Percentiles rank a stretch among this genome's conserved stretches.
phyloP scores from a whole-genome alignment of 2,113 vertebrate species.

The Cottus gobio region DNA sequence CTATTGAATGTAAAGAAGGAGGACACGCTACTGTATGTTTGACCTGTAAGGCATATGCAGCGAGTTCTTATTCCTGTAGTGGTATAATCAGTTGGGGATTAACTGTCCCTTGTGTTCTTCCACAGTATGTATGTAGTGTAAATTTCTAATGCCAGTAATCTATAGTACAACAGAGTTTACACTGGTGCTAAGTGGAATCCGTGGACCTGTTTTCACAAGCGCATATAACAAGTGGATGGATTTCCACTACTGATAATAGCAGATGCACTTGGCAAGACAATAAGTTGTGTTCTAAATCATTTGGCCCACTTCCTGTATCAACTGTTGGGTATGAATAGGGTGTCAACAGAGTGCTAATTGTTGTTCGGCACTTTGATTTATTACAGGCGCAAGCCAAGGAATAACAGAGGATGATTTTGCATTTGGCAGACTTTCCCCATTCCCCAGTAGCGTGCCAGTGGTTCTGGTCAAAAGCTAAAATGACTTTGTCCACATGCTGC shows the following conservation, averaged over 20 bases:
- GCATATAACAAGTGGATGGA: slow-evolving; percentile 74
- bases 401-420: slow-evolving; percentile 70
- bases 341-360: slow-evolving; percentile 80
- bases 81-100: slow-evolving; percentile 65
- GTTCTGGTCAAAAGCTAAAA: slow-evolving; percentile 53
- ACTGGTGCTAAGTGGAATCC: slow-evolving; percentile 46
- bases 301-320: slow-evolving; percentile 76
- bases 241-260: slow-evolving; percentile 64
- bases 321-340: slow-evolving; percentile 71
- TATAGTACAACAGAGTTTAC: slow-evolving; percentile 55
- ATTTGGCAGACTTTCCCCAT: slow-evolving; percentile 65
- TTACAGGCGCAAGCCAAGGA: slow-evolving; percentile 66
- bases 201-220: slow-evolving; percentile 63
- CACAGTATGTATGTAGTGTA: slow-evolving; percentile 42
- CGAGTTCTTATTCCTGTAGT: slow-evolving; percentile 57
- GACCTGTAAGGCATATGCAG: slow-evolving; percentile 74
- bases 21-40: slow-evolving; percentile 57
- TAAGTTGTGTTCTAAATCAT: slow-evolving; percentile 66
- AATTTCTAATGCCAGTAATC: slow-evolving; percentile 47
- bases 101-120: slow-evolving; percentile 55
- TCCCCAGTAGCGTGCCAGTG: slow-evolving; percentile 56
- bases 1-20: slow-evolving; percentile 77
- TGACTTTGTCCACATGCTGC: slow-evolving; percentile 41
- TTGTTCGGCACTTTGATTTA: slow-evolving; percentile 73
- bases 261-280: slow-evolving; percentile 79